Evolutionary conservation across 2,888 invertebrate genomes (phyloP), one percentile per base, ranked within the genome.

Genomic region (Myopa tessellatipennis): DNA sequence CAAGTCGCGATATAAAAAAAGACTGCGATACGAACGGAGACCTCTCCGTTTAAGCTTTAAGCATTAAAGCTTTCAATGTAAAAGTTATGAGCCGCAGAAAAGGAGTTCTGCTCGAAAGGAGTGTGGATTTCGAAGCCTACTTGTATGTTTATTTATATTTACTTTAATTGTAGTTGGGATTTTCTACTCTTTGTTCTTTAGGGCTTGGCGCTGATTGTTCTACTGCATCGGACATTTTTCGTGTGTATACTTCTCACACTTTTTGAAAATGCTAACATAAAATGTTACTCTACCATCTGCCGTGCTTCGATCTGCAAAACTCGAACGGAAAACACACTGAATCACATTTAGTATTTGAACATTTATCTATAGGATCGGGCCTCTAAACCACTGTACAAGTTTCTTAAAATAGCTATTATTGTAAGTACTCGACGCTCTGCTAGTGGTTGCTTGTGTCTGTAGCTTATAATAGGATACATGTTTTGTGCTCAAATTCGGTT

Each of bases 381-480:
- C 26, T 52, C 26, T 69, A 45, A 45, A 68, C 16, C 40, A 65
- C 77, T 18, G 26, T 38, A 72, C 73, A 70, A 50, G 16, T 55
- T 61, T 70, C 18, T 58, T 55, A 61, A 75, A 55, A 55, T 76
- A 52, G 14, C 67, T 63, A 16, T 68, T 72, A 72, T 76, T 61
- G 67, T 61, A 55, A n/a, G 55, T 6, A 55, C 16, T 10, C 55
- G 55, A n/a, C 55, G 5, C 55, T 1, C n/a, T 4, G 0, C 55
- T 12, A 55, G 55, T 16, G 55, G 8, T 34, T 6, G 3, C 10
- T 18, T 61, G 5, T 12, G 45, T 52, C 69, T 77, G 75, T 78
- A 72, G 78, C 63, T 77, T 82, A 83, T 79, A 82, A 84, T 86
- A 86, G 87, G 86, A 86, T 86, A 86, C 86, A 86, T 84, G 85